Base-by-base conservation (phyloP, 2,888 invertebrate genomes). In the Drosophila nigritarsus region DNA sequence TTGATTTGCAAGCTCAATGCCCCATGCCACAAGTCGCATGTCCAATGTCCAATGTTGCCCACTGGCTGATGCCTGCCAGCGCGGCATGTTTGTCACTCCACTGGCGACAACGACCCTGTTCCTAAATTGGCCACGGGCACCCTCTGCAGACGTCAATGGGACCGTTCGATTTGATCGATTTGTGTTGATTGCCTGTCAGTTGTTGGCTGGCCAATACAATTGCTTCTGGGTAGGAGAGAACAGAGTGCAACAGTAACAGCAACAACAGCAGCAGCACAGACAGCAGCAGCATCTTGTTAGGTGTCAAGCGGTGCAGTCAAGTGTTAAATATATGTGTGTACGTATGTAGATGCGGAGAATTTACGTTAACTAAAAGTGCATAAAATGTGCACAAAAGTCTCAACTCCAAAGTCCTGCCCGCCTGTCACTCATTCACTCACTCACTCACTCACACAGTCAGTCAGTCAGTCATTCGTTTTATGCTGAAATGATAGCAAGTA, bases 311-410 rank as follows among this genome's bases (percentile, higher is more conserved):
- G 50, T 64, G 86, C 86, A 89, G 88, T 87, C 86, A 87, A 87
- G 90, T 89, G 86, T 89, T 87, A 89, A 87, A 89, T 87, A 89
- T 84, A 85, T 87, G 75, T 78, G 30, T 55, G 36, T 56, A 18
- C 34, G 15, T 34, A 67, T n/a, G 32, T 53, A 65, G 60, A 68
- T 68, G 53, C 36, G 20, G 54, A n/a, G 78, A 88, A 75, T 88
- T 88, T 85, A 85, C 75, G 87, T 83, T 87, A 87, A 89, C 87
- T 89, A 86, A 85, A 85, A 85, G 85, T 85, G 89, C 89, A 85
- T 85, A 89, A 85, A 87, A 84, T 87, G 75, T 59, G 82, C 67
- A 67, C 58, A 63, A 55, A 69, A 63, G 56, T 49, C 54, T 61
- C 60, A 65, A 49, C 66, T 59, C 72, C 72, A 76, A 74, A 83